Percentiles rank a stretch among this genome's conserved stretches.
Evolutionary conservation across 2,797 vertebrate species (phyloP).

Genomic region (Orestias chungarensis): DNA sequence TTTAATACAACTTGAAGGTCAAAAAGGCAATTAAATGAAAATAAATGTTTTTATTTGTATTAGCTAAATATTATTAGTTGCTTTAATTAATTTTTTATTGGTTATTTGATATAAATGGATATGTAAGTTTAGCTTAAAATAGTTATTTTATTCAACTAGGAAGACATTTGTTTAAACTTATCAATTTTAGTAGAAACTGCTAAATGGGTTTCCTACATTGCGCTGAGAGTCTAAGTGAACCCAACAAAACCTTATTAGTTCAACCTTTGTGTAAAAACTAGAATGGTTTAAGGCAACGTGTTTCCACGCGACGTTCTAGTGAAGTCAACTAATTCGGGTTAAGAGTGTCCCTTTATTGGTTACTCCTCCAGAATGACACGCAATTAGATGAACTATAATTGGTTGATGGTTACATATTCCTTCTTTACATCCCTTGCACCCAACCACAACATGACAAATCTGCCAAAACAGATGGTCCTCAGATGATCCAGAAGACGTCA

Average conservation of each 20-base stretch:
- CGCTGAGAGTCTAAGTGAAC: neutral
- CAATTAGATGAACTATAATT: conserved; percentile 3
- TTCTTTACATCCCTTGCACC: neutral
- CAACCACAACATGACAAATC: neutral
- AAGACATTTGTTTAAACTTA: neutral
- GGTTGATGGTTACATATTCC: neutral
- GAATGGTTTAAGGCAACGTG: neutral
- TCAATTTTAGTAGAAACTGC: neutral
- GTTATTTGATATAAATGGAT: neutral
- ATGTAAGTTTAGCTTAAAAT: neutral
- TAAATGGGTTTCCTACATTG: neutral
- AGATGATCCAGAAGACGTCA: neutral
- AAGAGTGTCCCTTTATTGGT: neutral
- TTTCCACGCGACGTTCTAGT: neutral
- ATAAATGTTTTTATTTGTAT: no score
- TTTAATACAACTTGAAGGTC: no score
- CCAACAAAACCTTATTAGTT: neutral
- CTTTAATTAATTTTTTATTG: neutral
- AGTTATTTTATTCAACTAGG: neutral
- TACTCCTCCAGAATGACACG: conserved; percentile 11
- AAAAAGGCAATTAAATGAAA: no score
- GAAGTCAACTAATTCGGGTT: neutral
- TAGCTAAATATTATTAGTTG: neutral
- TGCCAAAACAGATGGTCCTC: neutral
- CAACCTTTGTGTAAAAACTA: neutral